Base-by-base conservation (phyloP, 2,797 vertebrate species). In the Helicolenus hilgendorfi region DNA sequence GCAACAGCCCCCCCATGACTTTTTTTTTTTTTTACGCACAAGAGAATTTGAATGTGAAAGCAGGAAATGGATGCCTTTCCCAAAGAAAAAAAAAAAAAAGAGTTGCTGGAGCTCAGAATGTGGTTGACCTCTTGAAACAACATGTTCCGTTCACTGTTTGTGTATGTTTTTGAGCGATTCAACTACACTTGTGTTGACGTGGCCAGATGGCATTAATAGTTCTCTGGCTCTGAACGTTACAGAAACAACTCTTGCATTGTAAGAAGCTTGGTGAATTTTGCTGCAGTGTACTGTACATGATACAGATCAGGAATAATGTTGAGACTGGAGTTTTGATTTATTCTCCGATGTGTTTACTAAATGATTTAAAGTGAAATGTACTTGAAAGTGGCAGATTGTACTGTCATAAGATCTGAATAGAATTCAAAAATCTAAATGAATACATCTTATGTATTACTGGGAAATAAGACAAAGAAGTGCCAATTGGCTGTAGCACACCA, bases 181-280 rank as follows among this genome's bases (percentile, higher is more conserved):
- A 81, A 71, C 76, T 71, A 38, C 78, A 83, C 74, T 68, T 79
- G 79, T 69, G 78, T 82, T 60, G 85, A 84, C 64, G 11, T 29
- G 68, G 86, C 92, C 93, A 95, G 89, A 92, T 92, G 94, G 90
- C 81, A 79, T 78, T 79, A 87, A 92, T 87, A 88, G 88, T 73
- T 86, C 18, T 71, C 71, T 88, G 85, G 82, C 91, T 88, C 65
- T 18, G 60, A 33, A 68, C 29, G 26, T 81, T 22, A 64, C 41
- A 69, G 77, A 73, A 79, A 84, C 64, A 67, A 59, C 73, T n/a
- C 22, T 7, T 71, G 81, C 84, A 74, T 83, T 58, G 36, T 45
- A 70, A 84, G 69, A 60, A 65, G 83, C 75, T 77, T 14, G 27
- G 68, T 64, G 56, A 45, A 18, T 78, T 65, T 78, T 41, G 60